Conservation (phyloP, 2,888 invertebrate genomes). For the Danaus chrysippus region DNA sequence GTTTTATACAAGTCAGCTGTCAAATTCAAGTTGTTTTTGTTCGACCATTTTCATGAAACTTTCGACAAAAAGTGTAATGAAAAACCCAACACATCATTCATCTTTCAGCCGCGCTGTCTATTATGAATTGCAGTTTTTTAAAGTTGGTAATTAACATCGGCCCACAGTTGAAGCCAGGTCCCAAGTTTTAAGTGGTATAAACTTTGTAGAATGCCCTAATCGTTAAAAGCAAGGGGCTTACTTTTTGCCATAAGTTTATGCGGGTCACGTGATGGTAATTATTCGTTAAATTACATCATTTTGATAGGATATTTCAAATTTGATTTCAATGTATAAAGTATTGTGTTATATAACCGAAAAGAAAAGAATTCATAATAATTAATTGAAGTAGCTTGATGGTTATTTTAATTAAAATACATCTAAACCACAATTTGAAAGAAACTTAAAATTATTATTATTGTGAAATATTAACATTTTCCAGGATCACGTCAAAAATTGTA, state of each 20-base stretch:
- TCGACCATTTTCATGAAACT: conserved; percentile 47
- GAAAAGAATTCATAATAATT: background rate
- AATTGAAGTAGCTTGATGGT: too few species aligned
- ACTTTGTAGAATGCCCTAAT: conserved; percentile 68
- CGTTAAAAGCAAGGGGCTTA: conserved; percentile 61
- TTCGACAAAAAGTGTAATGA: conserved; percentile 44
- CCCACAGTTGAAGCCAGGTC: conserved; percentile 58
- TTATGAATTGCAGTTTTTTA: conserved; percentile 77
- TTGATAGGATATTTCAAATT: conserved; percentile 12
- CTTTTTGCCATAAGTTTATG: conserved; percentile 39
- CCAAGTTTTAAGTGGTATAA: conserved; percentile 70
- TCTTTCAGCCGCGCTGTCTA: conserved; percentile 71
- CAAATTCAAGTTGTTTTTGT: conserved; percentile 51
- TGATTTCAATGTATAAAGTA: conserved; percentile 23
- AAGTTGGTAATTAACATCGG: conserved; percentile 76
- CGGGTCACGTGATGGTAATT: conserved; percentile 34
- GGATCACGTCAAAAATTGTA: too few species aligned
- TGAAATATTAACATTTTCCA: too few species aligned
- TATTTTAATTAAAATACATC: too few species aligned
- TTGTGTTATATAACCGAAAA: background rate
- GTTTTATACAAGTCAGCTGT: conserved; percentile 42
- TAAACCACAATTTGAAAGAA: too few species aligned
- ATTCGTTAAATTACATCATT: conserved; percentile 30
- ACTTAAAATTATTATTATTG: too few species aligned
- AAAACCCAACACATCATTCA: conserved; percentile 73